Percentiles rank a stretch among this genome's conserved stretches.
phyloP scores from a whole-genome alignment of 2,888 invertebrate genomes.

The Lordiphosa fenestrarum region DNA sequence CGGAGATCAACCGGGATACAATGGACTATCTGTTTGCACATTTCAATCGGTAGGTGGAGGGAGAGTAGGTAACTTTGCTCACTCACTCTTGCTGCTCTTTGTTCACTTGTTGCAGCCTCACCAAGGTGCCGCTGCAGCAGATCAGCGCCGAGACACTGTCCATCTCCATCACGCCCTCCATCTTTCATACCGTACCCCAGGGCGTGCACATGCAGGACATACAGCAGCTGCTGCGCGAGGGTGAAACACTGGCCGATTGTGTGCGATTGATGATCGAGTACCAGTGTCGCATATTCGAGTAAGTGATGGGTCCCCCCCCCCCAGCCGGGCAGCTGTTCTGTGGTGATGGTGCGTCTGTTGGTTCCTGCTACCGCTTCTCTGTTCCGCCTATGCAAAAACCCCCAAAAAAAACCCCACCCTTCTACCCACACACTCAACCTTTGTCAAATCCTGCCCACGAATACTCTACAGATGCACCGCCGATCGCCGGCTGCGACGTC shows the following conservation, averaged over 20 bases:
- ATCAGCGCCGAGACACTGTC: constrained; percentile 77
- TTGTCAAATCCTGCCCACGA: neutral
- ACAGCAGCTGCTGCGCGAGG: constrained; percentile 71
- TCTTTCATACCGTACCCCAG: constrained; percentile 76
- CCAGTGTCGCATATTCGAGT: constrained; percentile 78
- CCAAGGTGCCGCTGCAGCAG: constrained; percentile 78
- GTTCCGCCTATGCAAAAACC: neutral
- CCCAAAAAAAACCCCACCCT: neutral
- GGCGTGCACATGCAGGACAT: constrained; percentile 74
- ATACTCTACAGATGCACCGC: constrained; percentile 64
- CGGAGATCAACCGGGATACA: constrained; percentile 78
- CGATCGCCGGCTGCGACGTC: constrained; percentile 63
- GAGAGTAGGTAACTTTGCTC: too few relatives aligned
- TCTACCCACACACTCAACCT: too few relatives aligned
- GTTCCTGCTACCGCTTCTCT: constrained; percentile 7
- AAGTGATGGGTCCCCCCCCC: constrained; percentile 46
- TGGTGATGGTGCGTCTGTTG: constrained; percentile 28
- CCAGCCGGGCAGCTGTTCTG: too few relatives aligned
- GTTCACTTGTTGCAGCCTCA: constrained; percentile 54
- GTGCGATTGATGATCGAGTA: constrained; percentile 78
- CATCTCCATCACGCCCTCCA: constrained; percentile 77
- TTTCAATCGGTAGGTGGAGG: constrained; percentile 68
- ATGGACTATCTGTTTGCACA: constrained; percentile 77
- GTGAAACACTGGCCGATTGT: constrained; percentile 76
- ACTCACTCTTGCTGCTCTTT: too few relatives aligned